phyloP scores from a whole-genome alignment of 2,797 vertebrate genomes.

The Sus cebifrons region DNA sequence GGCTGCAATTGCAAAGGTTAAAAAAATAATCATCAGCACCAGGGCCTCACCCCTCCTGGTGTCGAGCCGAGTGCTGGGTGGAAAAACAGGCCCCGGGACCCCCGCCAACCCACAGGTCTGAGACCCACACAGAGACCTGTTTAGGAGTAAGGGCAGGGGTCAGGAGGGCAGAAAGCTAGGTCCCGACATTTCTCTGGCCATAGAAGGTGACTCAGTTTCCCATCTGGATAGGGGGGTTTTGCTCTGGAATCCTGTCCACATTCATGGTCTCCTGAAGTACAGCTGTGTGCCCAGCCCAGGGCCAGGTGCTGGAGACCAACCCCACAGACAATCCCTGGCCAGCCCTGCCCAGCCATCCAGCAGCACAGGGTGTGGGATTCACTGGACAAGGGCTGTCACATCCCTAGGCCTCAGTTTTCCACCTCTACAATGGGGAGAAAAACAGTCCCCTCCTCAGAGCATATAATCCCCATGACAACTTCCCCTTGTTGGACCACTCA shows the following conservation, averaged over 20 bases:
- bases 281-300: no score
- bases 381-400: neutral
- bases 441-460: neutral
- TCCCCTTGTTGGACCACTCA: no score
- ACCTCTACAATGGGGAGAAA: neutral
- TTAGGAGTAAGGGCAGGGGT: neutral
- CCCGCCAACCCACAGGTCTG: neutral
- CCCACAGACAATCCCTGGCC: neutral
- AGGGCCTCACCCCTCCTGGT: neutral
- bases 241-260: neutral
- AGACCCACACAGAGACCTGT: neutral
- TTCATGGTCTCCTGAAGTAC: no score
- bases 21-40: neutral
- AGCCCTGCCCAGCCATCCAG: neutral
- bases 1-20: slow-evolving; percentile 64
- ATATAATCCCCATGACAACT: neutral
- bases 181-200: neutral
- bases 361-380: accelerated
- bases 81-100: slow-evolving; percentile 24
- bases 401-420: neutral
- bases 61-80: neutral
- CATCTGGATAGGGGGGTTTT: neutral
- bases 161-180: neutral
- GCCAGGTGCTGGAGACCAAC: neutral
- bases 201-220: neutral